Evolutionary conservation across 2,888 invertebrate species (phyloP), one percentile per base, ranked within the genome.

Genomic region (Pollenia amentaria): DNA sequence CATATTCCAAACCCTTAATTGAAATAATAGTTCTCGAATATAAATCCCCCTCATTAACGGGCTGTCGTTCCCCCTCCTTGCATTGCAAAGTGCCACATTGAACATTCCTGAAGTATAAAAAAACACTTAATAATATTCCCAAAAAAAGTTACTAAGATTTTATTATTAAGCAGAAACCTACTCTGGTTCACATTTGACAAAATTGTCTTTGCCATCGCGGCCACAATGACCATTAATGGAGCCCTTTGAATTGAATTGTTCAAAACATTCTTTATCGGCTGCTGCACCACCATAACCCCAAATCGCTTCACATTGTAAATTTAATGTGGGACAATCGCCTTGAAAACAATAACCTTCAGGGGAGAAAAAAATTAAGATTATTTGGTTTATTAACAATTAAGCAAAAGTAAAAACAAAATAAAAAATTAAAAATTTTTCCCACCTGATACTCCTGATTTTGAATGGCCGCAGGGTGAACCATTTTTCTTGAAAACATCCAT

Each of bases 151-250:
- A 14, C 40, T 14, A 1, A 42, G 12, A 60, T 21, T 16, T 57
- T n/a, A 53, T 12, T 10, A 21, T 7, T 44, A 8, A 60, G 21
- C 2, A 1, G 12, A 12, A 29, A 95, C 97, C 95, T 93, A 97
- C 97, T 96, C 96, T 91, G 95, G 94, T 84, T 97, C 96, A 93
- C 99, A 99, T 93, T 98, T 98, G 90, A 97, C 94, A 92, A 96
- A 97, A 90, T 96, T 95, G 67, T 96, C 96, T 85, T 94, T 94
- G 88, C 93, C 92, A 91, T 97, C 97, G 88, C 96, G 96, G 60
- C 99, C 99, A 93, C 99, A 99, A 93, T 99, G 98, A 0, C 99
- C 99, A 89, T 97, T 98, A 89, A 97, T 97, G 67, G 97, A 97
- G 12, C 99, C 99, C 91, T 98, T 98, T 0, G 97, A 96, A 93